These are phyloP conservation scores for Bucco capensis DNA, from an alignment of 2,113 vertebrate species.

Conservation along the genomic window DNA sequence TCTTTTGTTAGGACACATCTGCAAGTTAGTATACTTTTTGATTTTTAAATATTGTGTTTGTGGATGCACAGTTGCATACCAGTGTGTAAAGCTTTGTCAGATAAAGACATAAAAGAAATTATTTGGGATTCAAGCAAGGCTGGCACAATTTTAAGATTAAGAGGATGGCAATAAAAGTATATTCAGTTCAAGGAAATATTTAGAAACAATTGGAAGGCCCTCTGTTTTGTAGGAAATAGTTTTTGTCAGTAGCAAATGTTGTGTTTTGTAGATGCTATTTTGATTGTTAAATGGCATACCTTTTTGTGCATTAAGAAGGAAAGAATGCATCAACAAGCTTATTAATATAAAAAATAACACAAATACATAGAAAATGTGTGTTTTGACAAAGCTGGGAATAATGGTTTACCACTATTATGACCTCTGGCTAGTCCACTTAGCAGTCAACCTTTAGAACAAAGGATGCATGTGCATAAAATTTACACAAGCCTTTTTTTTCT, in stretches of 20 bases:
- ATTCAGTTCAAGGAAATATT: neutral
- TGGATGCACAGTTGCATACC: neutral
- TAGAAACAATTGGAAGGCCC: neutral
- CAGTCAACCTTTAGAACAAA: neutral
- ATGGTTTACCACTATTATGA: neutral
- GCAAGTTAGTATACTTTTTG: constrained; percentile 76
- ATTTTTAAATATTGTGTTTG: neutral
- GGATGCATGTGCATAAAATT: neutral
- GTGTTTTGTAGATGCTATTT: neutral
- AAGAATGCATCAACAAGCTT: neutral
- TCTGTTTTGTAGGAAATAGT: neutral
- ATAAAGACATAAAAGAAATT: neutral
- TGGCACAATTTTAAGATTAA: neutral
- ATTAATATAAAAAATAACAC: neutral
- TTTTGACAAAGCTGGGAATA: neutral
- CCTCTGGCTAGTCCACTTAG: neutral
- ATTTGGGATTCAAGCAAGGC: neutral
- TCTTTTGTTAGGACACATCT: constrained; percentile 96
- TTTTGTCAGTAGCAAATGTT: neutral
- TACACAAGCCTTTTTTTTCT: neutral
- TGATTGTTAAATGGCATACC: neutral
- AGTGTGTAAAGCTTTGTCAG: neutral
- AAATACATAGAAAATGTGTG: neutral
- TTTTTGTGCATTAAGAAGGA: neutral
- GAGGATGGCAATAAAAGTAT: neutral